A percentile compares a stretch with the other conserved stretches of the same genome.
phyloP scores from a whole-genome alignment of 2,113 vertebrate genomes.

The Speoplatyrhinus poulsoni region DNA sequence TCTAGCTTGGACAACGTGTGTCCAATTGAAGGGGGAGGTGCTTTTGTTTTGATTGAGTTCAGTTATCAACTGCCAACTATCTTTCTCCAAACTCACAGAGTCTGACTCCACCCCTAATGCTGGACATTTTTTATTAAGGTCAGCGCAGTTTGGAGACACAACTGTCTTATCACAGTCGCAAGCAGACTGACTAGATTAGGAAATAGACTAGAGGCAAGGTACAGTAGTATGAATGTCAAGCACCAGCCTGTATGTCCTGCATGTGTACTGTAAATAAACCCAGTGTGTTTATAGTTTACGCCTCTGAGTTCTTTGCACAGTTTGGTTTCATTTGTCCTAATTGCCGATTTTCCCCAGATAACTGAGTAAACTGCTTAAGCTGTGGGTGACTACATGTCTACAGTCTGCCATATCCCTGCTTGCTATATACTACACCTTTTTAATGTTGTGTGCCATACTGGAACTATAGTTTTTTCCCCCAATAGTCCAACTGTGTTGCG shows the following conservation, averaged over 20 bases:
- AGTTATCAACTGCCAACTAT: too few species aligned
- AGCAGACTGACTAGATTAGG: neutral
- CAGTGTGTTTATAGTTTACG: too few species aligned
- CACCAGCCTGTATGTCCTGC: too few species aligned
- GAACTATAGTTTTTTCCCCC: neutral
- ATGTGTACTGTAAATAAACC: too few species aligned
- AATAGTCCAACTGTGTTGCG: slow-evolving; percentile 30
- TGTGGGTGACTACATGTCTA: neutral
- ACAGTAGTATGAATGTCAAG: too few species aligned
- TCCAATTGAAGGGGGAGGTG: too few species aligned
- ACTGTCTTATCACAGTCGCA: neutral
- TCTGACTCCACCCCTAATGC: too few species aligned
- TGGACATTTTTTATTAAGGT: neutral
- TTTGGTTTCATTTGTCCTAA: neutral
- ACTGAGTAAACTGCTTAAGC: neutral
- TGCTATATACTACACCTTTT: neutral
- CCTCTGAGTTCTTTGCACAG: neutral
- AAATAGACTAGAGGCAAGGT: too few species aligned
- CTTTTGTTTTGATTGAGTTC: too few species aligned
- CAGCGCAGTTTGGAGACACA: neutral
- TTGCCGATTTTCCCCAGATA: slow-evolving; percentile 5
- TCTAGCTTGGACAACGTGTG: too few species aligned
- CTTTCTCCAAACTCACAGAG: too few species aligned
- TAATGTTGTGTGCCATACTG: neutral
- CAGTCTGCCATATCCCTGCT: neutral